Evolutionary conservation across 2,797 vertebrate species (phyloP).

Genomic region (Discoglossus pictus): DNA sequence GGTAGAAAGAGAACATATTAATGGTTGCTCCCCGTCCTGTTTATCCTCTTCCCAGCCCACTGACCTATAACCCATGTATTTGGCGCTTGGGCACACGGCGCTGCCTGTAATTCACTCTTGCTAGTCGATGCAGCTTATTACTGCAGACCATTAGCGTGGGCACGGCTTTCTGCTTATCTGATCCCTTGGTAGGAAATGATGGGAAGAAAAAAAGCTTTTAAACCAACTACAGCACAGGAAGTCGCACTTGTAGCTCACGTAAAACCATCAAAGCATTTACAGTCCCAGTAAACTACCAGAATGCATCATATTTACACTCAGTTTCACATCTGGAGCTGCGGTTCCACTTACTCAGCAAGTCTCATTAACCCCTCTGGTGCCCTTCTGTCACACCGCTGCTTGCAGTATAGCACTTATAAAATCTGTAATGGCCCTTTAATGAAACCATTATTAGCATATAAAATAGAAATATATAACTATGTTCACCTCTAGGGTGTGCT

Average conservation of each 20-base stretch:
- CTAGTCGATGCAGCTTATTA: slow-evolving; percentile 9
- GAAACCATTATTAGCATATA: too few species aligned
- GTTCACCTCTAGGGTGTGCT: too few species aligned
- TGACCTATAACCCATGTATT: too few species aligned
- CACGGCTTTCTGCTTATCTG: slow-evolving; percentile 15
- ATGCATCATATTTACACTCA: background rate
- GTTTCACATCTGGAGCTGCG: background rate
- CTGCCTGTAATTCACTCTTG: slow-evolving; percentile 11
- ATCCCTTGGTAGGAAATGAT: slow-evolving; percentile 32
- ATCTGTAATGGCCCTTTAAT: too few species aligned
- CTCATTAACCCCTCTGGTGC: background rate
- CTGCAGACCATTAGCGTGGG: background rate
- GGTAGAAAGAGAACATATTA: too few species aligned
- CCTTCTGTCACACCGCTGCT: background rate
- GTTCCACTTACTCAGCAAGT: slow-evolving; percentile 5
- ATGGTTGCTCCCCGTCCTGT: too few species aligned
- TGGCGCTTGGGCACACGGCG: too few species aligned
- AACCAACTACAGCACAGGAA: slow-evolving; percentile 57
- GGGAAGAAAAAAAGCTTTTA: slow-evolving; percentile 30
- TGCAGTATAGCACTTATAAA: too few species aligned
- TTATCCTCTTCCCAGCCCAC: too few species aligned
- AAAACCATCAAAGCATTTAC: slow-evolving; percentile 18
- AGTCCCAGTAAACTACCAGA: background rate
- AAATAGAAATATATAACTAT: too few species aligned
- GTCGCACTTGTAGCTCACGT: slow-evolving; percentile 22